Percentiles rank a stretch among this genome's conserved stretches.
Conservation (phyloP, 2,113 vertebrate genomes). For the Athene noctua region DNA sequence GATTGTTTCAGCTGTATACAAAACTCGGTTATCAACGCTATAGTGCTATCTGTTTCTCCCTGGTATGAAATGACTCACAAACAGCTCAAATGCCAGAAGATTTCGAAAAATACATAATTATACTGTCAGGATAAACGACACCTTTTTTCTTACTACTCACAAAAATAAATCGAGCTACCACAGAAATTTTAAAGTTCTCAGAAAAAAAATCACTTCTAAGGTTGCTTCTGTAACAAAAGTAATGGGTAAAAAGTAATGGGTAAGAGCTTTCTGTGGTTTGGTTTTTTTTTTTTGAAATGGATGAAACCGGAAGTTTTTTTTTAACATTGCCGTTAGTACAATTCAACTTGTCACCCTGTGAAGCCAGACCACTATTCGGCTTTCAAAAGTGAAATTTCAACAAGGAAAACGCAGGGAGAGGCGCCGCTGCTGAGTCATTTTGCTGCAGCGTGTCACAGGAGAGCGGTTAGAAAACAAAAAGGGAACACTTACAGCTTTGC, state of each 20-base stretch:
- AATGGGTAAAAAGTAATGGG: background rate
- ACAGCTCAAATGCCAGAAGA: background rate
- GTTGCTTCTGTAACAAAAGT: background rate
- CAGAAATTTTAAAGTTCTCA: background rate
- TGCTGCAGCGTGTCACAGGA: background rate
- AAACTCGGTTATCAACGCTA: background rate
- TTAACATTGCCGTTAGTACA: background rate
- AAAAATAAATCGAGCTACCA: background rate
- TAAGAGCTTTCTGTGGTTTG: background rate
- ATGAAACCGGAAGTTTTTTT: background rate
- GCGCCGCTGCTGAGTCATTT: background rate
- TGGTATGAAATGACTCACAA: background rate
- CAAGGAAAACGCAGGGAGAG: background rate
- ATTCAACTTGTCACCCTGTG: background rate
- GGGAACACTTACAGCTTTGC: constrained; percentile 54
- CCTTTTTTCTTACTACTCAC: background rate
- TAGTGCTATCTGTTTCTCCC: background rate
- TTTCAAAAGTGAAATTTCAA: background rate
- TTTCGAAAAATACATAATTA: background rate
- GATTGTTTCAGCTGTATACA: background rate
- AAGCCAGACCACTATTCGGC: background rate
- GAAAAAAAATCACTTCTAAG: background rate
- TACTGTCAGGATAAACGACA: background rate
- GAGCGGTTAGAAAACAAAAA: background rate
- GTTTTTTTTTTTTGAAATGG: background rate